Evolutionary conservation across 2,888 invertebrate species (phyloP), one percentile per base, ranked within the genome.

Genomic region (Stegophylla sp.): DNA sequence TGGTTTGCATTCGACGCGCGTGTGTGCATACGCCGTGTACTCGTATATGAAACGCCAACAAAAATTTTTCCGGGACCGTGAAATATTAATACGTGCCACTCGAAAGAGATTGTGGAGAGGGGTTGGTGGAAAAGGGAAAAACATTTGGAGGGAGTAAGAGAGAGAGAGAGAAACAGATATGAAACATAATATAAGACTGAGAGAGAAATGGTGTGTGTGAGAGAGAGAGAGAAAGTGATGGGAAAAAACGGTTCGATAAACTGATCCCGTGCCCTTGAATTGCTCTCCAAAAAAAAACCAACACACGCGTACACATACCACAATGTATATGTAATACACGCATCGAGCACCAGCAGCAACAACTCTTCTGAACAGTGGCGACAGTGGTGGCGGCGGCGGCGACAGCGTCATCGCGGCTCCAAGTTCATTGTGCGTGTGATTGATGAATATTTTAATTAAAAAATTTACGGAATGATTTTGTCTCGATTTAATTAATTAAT

Each of bases 361-460:
- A 9, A 20, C 53, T 53, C 53, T 53, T n/a, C n/a, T n/a, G n/a
- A n/a, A n/a, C n/a, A n/a, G 20, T n/a, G 53, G 20, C 53, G 53
- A 20, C 53, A 17, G 28, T 15, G 17, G 28, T 15, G 7, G 72
- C 48, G n/a, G 61, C 20, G 15, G 48, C n/a, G 20, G 45, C 61
- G 63, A 26, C 15, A 51, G 63, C 74, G 34, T 48, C 34, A 34
- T 48, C 63, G n/a, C n/a, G 74, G 74, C 63, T n/a, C n/a, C n/a
- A 51, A 75, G 48, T 75, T 41, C 64, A 64, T 64, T 75, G 75
- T 63, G 63, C 51, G 51, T 41, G 75, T 53, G 75, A 76, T 76
- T 66, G 75, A 66, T 76, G 64, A 66, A 76, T 76, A n/a, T 76
- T 76, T 66, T 66, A 76, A 66, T 76, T 20, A 71, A 72, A 71